Evolutionary conservation across 1,140 invertebrate species (phyloP), one percentile per base, ranked within the genome.

Genomic region (Hetaerina americana): DNA sequence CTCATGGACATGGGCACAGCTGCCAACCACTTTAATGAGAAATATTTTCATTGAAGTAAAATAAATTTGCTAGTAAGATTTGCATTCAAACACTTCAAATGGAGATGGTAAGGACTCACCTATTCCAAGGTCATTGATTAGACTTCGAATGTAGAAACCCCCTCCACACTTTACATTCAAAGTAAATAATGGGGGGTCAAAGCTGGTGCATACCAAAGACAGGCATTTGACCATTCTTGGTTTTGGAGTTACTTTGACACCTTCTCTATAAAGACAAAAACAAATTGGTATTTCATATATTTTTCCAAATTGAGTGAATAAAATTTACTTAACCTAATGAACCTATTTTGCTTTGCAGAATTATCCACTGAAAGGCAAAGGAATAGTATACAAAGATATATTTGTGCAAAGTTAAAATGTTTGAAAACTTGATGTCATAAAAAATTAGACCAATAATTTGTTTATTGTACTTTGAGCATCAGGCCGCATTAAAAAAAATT

Each of bases 91-190:
- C 69, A 29, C 15, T 27, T 49, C 25, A 70, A 31, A n/a, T n/a
- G n/a, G n/a, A n/a, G n/a, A n/a, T n/a, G n/a, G n/a, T n/a, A n/a
- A n/a, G n/a, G n/a, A n/a, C 66, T 68, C 73, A 78, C 78, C 76
- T 73, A 68, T 73, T 28, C 75, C 78, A 22, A 78, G 18, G 66
- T 78, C 77, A 68, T 78, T 71, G 0, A 78, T 70, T 15, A 78
- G 70, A 70, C 76, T 77, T 22, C 78, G 70, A 49, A 78, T 70
- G 72, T 78, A 78, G 67, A 78, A 78, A 1, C 77, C 78, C 0
- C 75, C 74, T 22, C 76, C 76, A 71, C 77, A 78, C 15, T 72
- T 67, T 12, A 78, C 71, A n/a, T 74, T 69, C 15, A 78, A 27
- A 12, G 74, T 76, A 49, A 78, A 78, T 71, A 74, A 75, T 18